Evolutionary conservation across 2,888 invertebrate species (phyloP), one percentile per base, ranked within the genome.

Genomic region (Galerucella calmariensis): DNA sequence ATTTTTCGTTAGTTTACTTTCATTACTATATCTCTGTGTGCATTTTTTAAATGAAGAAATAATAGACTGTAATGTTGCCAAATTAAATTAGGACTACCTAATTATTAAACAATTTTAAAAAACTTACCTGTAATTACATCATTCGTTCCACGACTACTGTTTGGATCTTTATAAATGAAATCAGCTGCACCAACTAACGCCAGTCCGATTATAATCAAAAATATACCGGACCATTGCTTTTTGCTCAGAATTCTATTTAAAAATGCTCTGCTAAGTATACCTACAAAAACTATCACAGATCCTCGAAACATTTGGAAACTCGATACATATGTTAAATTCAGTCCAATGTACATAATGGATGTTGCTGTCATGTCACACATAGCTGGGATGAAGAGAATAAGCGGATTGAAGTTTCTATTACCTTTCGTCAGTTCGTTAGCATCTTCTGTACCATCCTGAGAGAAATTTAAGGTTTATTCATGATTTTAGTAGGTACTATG

Each of bases 301-400:
- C 95, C 93, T 88, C 97, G 90, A 82, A 98, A 92, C 97, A 98
- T 98, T 89, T 98, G 98, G 87, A 97, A 98, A 84, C 97, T 97
- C 80, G 97, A 96, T 1, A 96, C 95, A 85, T 94, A 96, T 0
- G 98, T 98, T 85, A 98, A 88, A 82, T 93, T 97, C 69, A 98
- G 89, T 6, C 97, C 98, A 66, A 97, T 91, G 84, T 97, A 97
- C 94, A 97, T 95, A 44, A 95, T 90, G 0, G 96, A 94, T 0
- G 97, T 97, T 1, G 94, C 96, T 74, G 94, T 88, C 91, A 96
- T 93, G 86, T 98, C 98, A 86, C 95, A 95, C 87, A 96, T 89
- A 0, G 97, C 95, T 0, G 98, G 96, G 27, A 96, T 91, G 81
- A 96, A 89, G 82, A 99, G 91, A 75, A 95, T 91, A 11, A 94